These are phyloP conservation scores for Halcyon senegalensis DNA, from an alignment of 2,113 vertebrate species.

Conservation along the genomic window DNA sequence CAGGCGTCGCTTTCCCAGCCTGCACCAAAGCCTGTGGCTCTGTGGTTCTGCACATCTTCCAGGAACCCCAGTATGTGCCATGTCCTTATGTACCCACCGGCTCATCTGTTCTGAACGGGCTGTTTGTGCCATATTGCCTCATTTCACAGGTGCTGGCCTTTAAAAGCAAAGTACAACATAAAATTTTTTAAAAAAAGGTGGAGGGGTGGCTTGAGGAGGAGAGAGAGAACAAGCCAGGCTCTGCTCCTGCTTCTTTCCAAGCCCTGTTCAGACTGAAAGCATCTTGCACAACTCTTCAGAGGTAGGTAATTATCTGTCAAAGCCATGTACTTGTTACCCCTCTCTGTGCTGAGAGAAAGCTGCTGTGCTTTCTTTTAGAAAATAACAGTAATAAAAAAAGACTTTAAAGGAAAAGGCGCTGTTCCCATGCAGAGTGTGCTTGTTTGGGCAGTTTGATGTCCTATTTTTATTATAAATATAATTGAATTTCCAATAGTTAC, in stretches of 20 bases:
- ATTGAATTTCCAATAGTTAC: constrained; percentile 73
- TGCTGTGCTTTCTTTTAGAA: neutral
- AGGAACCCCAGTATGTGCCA: accelerated
- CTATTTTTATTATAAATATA: constrained; percentile 62
- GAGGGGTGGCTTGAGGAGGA: neutral
- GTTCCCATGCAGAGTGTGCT: neutral
- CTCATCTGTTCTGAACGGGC: neutral
- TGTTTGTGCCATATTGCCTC: accelerated
- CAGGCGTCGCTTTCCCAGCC: neutral
- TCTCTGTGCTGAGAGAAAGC: neutral
- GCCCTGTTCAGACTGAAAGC: accelerated
- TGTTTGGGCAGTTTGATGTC: constrained; percentile 54
- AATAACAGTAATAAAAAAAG: neutral
- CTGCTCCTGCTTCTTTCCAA: neutral
- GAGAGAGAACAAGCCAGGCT: neutral
- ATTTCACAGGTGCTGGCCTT: neutral
- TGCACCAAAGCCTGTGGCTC: neutral
- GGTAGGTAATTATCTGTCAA: constrained; percentile 12
- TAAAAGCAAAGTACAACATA: neutral
- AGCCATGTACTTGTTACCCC: neutral
- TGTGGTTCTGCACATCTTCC: neutral
- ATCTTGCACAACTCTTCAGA: neutral
- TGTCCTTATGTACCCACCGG: neutral
- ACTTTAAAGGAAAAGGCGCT: neutral
- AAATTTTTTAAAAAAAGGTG: neutral